Evolutionary conservation across 2,797 vertebrate species (phyloP).

Genomic region (Apogon talboti): DNA sequence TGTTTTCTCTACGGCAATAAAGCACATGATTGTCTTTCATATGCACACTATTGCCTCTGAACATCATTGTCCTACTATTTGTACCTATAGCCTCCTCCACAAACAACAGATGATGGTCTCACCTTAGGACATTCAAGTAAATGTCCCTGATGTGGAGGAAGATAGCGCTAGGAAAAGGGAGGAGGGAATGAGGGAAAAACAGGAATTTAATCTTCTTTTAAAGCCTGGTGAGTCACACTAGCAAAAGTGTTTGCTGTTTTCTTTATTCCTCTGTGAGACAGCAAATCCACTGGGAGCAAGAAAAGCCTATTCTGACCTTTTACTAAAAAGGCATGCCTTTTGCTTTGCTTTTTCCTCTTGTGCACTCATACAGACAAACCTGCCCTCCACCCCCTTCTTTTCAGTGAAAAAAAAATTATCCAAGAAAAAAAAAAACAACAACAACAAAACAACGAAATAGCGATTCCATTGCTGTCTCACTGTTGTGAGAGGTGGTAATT

Average conservation of each 20-base stretch:
- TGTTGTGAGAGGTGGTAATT: constrained; percentile 51
- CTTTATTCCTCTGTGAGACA: constrained; percentile 56
- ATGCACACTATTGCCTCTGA: constrained; percentile 15
- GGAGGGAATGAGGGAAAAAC: constrained; percentile 8
- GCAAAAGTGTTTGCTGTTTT: constrained; percentile 57
- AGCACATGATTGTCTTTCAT: no score
- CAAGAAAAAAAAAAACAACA: constrained; percentile 18
- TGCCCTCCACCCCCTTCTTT: not conserved
- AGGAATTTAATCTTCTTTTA: constrained; percentile 69
- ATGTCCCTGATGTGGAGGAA: constrained; percentile 38
- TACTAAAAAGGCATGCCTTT: constrained; percentile 56
- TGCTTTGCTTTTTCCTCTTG: constrained; percentile 33
- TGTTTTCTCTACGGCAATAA: constrained; percentile 5
- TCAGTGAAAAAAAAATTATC: constrained; percentile 15
- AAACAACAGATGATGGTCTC: constrained; percentile 26
- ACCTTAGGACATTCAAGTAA: constrained; percentile 36
- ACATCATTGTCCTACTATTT: not conserved
- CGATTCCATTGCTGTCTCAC: constrained; percentile 44
- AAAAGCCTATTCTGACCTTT: constrained; percentile 73
- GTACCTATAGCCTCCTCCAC: constrained; percentile 3
- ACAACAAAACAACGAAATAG: constrained; percentile 24
- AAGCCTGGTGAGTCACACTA: constrained; percentile 62
- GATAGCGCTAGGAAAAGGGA: constrained; percentile 24
- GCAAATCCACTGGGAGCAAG: constrained; percentile 55
- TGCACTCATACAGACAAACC: constrained; percentile 27